Evolutionary conservation across 2,888 invertebrate genomes (phyloP).

Genomic region (Drepana falcataria): DNA sequence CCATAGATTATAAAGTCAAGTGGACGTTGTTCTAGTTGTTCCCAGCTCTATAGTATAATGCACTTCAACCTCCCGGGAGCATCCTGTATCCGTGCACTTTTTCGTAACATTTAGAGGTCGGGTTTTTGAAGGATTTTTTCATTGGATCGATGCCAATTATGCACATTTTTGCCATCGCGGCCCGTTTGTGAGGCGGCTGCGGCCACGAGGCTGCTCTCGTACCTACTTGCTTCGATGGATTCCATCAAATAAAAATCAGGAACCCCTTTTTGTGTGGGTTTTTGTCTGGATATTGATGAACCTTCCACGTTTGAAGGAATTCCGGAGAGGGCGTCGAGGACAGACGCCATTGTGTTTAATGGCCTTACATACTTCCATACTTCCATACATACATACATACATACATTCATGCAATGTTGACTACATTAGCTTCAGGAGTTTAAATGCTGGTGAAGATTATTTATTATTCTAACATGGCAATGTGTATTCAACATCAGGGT

Average conservation of each 20-base stretch:
- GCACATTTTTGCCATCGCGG: slow-evolving; percentile 76
- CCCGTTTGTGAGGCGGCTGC: slow-evolving; percentile 55
- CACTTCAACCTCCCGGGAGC: slow-evolving; percentile 12
- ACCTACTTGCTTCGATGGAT: slow-evolving; percentile 66
- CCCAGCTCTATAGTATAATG: not conserved
- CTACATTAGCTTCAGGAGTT: not conserved
- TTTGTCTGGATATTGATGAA: slow-evolving; percentile 70
- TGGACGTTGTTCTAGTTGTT: too few species aligned
- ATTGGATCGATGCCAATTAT: slow-evolving; percentile 67
- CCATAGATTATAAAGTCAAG: too few species aligned
- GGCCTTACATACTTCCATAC: not conserved
- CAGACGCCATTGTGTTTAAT: slow-evolving; percentile 40
- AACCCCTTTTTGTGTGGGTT: slow-evolving; percentile 62
- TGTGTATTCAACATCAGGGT: too few species aligned
- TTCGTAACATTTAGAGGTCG: slow-evolving; percentile 74
- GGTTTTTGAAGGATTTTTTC: slow-evolving; percentile 74
- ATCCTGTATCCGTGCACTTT: slow-evolving; percentile 71
- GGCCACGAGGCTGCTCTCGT: slow-evolving; percentile 42
- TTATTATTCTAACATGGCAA: too few species aligned
- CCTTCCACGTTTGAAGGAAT: slow-evolving; percentile 63
- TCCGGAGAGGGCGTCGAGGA: slow-evolving; percentile 41
- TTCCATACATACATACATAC: not conserved
- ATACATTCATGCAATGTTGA: not conserved
- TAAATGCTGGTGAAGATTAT: not conserved
- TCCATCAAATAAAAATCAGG: slow-evolving; percentile 74